Base-by-base conservation (phyloP, 1,140 invertebrate species). In the Apis dorsata region DNA sequence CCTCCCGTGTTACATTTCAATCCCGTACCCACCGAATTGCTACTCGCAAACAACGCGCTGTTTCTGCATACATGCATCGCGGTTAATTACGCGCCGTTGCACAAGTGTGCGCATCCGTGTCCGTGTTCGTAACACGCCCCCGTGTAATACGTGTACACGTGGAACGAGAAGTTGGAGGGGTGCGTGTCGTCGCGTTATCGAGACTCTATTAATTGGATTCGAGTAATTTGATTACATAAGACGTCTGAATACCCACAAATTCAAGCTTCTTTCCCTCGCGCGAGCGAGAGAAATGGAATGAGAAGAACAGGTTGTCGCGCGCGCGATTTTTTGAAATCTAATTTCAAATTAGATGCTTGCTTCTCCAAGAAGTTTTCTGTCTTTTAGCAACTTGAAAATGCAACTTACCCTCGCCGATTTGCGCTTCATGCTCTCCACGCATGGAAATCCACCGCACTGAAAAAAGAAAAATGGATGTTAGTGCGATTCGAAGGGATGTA, bases 391-490 rank as follows among this genome's bases (percentile, higher is more conserved):
- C 15, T 44, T 57, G 24, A 24, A 24, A 24, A 24, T 24, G 24
- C 28, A 57, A 92, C 93, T 93, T 79, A 94, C 93, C 90, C 93
- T 93, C 8, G 90, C 87, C 69, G 91, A 87, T 87, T 94, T 94
- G 74, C 91, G 92, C 82, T 93, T 90, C 55, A 83, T 81, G 57
- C 55, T 89, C 78, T 93, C 92, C 70, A 91, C 89, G 82, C 94
- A 94, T 24, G 93, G 92, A 80, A 93, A 93, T 81, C 91, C 93
- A 85, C 93, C 93, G 66, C 94, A 94, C 94, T 94, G 94, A 85
- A 94, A 94, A 83, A 93, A n/a, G 88, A 90, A 91, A 86, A 79
- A 81, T 9, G n/a, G 59, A 19, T 10, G 19, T 65, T 65, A 65
- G 19, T 63, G 19, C 9, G 8, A 24, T 24, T 44, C 34, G 34